phyloP scores from a whole-genome alignment of 2,113 vertebrate species.

The Phoxinus phoxinus region DNA sequence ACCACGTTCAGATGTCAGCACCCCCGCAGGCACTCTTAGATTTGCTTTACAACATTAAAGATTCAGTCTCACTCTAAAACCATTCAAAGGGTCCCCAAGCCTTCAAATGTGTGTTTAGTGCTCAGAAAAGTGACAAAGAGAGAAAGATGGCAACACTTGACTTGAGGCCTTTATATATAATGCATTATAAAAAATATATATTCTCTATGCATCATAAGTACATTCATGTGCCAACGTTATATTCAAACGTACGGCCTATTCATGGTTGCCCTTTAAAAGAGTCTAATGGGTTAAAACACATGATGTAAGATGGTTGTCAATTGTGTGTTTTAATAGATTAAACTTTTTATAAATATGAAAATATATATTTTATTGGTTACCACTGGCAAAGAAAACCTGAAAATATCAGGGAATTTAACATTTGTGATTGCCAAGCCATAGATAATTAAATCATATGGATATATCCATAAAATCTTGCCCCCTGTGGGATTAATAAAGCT shows the following conservation, averaged over 20 bases:
- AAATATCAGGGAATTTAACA: not conserved
- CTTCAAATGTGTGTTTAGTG: constrained; percentile 19
- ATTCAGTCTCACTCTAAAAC: constrained; percentile 3
- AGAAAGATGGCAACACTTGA: not conserved
- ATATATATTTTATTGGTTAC: not conserved
- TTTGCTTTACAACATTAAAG: constrained; percentile 16
- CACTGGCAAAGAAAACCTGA: not conserved
- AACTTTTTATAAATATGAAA: not conserved
- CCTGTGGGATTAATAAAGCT: no score
- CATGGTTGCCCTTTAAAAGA: not conserved
- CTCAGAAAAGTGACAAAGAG: not conserved
- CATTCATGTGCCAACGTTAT: not conserved
- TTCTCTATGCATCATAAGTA: not conserved
- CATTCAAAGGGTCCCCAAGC: not conserved
- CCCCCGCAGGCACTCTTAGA: not conserved
- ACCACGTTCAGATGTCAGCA: constrained; percentile 11
- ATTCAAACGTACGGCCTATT: no score
- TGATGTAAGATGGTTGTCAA: not conserved
- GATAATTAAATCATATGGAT: not conserved
- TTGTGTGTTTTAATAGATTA: not conserved
- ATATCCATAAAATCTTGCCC: no score
- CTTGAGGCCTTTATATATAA: constrained; percentile 6
- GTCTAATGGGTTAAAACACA: not conserved
- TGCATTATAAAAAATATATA: not conserved
- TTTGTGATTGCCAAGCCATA: not conserved